Evolutionary conservation across 64 coral and sea anemone species (phyloP).

Genomic region (Trachythela sp.): DNA sequence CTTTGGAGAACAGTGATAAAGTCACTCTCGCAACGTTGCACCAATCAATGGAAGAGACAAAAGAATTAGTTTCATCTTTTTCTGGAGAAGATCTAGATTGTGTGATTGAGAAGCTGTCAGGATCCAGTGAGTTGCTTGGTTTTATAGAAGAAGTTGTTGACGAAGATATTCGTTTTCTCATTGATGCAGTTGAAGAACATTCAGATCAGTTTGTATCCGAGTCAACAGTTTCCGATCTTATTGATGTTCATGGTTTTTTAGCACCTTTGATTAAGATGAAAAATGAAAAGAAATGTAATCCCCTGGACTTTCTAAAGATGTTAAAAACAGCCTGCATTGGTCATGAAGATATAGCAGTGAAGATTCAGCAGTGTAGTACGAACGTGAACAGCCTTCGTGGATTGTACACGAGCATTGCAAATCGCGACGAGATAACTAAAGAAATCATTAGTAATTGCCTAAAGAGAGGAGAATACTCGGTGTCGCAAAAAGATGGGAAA

Average conservation of each 20-base stretch:
- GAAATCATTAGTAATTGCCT: conserved; percentile 81
- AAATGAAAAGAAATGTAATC: background rate
- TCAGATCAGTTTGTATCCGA: conserved; percentile 8
- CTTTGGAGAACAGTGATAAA: background rate
- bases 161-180: conserved; percentile 9
- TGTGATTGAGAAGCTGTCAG: background rate
- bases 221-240: background rate
- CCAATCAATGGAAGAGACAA: background rate
- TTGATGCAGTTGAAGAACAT: conserved; percentile 11
- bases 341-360: conserved; percentile 65
- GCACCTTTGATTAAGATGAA: background rate
- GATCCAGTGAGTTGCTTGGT: background rate
- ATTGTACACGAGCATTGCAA: conserved; percentile 72
- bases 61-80: background rate
- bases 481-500: background rate
- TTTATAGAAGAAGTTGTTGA: background rate
- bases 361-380: conserved; percentile 59
- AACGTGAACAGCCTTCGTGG: conserved; percentile 80
- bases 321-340: background rate
- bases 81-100: background rate
- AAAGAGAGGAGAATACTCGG: conserved; percentile 27
- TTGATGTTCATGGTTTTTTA: conserved; percentile 14
- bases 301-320: background rate
- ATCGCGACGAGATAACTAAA: conserved; percentile 85
- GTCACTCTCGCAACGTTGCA: background rate